phyloP scores from a whole-genome alignment of 2,797 vertebrate genomes.

The Taeniopygia guttata region DNA sequence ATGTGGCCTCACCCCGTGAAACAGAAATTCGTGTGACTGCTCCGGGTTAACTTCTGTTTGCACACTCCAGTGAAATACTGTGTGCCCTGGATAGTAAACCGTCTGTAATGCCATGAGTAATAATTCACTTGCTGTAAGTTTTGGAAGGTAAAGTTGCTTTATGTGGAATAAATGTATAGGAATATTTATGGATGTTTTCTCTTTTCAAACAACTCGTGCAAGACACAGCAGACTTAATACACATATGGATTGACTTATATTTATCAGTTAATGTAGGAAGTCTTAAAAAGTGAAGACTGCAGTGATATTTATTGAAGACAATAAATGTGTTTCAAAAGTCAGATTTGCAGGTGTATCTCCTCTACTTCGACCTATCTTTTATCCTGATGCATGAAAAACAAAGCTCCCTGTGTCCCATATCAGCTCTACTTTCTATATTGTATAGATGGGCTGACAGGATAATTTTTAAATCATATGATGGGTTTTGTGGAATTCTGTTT shows the following conservation, averaged over 20 bases:
- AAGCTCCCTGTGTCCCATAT: not conserved
- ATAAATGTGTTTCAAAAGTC: not conserved
- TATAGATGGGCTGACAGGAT: not conserved
- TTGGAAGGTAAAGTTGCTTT: not conserved
- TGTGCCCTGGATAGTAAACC: not conserved
- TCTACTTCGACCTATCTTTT: not conserved
- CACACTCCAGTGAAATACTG: not conserved
- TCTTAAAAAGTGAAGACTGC: not conserved
- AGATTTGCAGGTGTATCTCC: not conserved
- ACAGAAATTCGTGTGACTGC: rapidly evolving
- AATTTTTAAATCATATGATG: not conserved
- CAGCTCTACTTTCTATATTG: not conserved
- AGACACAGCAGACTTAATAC: not conserved
- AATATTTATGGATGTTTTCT: not conserved
- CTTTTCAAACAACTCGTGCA: not conserved
- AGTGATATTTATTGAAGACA: not conserved
- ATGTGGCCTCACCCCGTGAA: rapidly evolving
- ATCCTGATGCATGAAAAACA: not conserved
- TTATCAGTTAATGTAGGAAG: not conserved
- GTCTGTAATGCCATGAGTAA: not conserved
- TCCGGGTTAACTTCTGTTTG: not conserved
- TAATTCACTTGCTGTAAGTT: not conserved
- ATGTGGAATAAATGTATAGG: not conserved
- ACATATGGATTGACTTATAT: not conserved
- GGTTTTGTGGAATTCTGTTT: not conserved